Conservation (phyloP, 2,797 vertebrate species). For the Brotula barbata region DNA sequence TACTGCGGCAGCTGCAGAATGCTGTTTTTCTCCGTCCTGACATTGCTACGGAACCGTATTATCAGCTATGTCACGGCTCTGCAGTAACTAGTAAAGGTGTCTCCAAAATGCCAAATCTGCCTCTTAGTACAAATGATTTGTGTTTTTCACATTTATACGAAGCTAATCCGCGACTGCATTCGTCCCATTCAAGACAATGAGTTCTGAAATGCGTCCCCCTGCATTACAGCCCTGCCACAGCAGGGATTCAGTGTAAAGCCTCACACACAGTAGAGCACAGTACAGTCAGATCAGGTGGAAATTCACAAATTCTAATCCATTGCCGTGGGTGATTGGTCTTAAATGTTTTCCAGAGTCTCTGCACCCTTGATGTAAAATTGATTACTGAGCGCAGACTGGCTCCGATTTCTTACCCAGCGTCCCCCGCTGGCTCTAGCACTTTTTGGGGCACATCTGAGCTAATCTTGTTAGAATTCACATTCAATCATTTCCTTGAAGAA, state of each 20-base stretch:
- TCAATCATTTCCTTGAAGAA: slow-evolving; percentile 42
- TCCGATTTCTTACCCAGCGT: slow-evolving; percentile 59
- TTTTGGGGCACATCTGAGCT: slow-evolving; percentile 62
- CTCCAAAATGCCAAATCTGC: neutral
- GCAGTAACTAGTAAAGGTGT: neutral
- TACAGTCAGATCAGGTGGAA: slow-evolving; percentile 19
- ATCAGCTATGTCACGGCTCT: slow-evolving; percentile 9
- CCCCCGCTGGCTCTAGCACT: slow-evolving; percentile 58
- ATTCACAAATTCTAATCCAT: slow-evolving; percentile 42
- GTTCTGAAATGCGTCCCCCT: slow-evolving; percentile 6
- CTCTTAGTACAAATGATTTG: neutral
- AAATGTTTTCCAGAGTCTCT: slow-evolving; percentile 63
- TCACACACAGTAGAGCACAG: too few relatives aligned
- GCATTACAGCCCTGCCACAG: too few relatives aligned
- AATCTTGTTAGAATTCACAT: slow-evolving; percentile 60
- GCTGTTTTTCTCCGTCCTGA: slow-evolving; percentile 45
- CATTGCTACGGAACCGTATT: slow-evolving; percentile 3
- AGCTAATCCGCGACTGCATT: too few relatives aligned
- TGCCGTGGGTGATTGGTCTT: slow-evolving; percentile 52
- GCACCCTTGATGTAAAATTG: slow-evolving; percentile 68
- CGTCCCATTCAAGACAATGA: too few relatives aligned
- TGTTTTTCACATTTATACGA: too few relatives aligned
- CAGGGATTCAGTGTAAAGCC: too few relatives aligned
- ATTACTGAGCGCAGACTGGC: slow-evolving; percentile 63
- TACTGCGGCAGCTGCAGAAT: slow-evolving; percentile 54